Evolutionary conservation across 2,888 invertebrate species (phyloP).

Genomic region (Leucophora obtusa): DNA sequence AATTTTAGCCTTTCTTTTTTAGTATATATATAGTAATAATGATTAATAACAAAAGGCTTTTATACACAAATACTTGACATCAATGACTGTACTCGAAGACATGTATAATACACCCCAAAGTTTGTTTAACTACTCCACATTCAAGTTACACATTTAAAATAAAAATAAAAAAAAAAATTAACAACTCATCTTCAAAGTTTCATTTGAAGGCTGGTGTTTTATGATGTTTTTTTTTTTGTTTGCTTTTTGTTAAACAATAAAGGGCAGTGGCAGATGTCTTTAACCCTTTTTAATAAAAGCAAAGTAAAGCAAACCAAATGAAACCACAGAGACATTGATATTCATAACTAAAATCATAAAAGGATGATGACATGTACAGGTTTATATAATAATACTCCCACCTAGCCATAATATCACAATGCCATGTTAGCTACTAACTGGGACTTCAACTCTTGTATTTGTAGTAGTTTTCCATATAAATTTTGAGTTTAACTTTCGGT

Average conservation of each 20-base stretch:
- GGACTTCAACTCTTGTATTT: too few relatives aligned
- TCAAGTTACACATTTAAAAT: conserved; percentile 30
- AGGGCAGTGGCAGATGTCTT: conserved; percentile 51
- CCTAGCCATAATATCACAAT: too few relatives aligned
- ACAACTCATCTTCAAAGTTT: conserved; percentile 43
- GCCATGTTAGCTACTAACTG: too few relatives aligned
- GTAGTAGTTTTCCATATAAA: too few relatives aligned
- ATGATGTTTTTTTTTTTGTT: conserved; percentile 23
- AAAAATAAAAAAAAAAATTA: conserved; percentile 23
- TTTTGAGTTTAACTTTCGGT: too few relatives aligned
- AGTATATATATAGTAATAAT: too few relatives aligned
- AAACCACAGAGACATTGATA: background rate
- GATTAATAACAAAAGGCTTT: conserved; percentile 55
- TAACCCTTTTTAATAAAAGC: conserved; percentile 36
- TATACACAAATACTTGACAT: conserved; percentile 55
- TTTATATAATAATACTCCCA: background rate
- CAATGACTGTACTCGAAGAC: conserved; percentile 39
- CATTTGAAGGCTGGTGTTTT: conserved; percentile 37
- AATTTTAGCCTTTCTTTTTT: conserved; percentile 16
- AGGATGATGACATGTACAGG: conserved; percentile 15
- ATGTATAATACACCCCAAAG: background rate
- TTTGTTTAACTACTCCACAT: background rate
- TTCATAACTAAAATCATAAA: conserved; percentile 13
- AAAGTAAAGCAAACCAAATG: background rate
- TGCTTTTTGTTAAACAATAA: conserved; percentile 42